phyloP scores from a whole-genome alignment of 2,888 invertebrate species.

The Listrodromus nycthemerus region DNA sequence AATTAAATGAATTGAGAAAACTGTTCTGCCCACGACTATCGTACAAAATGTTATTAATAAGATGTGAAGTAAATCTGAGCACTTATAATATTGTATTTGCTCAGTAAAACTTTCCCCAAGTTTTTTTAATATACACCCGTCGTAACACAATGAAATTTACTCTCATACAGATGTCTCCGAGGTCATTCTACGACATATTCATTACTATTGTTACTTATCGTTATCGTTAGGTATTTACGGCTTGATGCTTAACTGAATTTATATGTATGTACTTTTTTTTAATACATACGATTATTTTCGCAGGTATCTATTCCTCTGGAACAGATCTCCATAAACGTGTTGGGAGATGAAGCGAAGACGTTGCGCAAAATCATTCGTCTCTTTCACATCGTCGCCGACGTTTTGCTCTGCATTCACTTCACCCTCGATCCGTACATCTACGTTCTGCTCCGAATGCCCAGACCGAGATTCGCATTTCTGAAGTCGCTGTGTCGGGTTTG shows the following conservation, averaged over 20 bases:
- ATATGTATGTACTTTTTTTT: constrained; percentile 48
- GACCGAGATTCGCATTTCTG: constrained; percentile 79
- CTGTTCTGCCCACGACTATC: too few relatives aligned
- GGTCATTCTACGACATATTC: not conserved
- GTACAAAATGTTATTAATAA: too few relatives aligned
- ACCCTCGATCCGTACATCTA: constrained; percentile 94
- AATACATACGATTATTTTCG: constrained; percentile 65
- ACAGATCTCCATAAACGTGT: constrained; percentile 82
- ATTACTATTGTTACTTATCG: not conserved
- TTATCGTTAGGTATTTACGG: not conserved
- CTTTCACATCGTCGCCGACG: constrained; percentile 88
- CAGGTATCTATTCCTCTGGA: constrained; percentile 89
- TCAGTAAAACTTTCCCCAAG: too few relatives aligned
- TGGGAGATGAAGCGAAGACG: constrained; percentile 65
- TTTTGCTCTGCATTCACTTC: constrained; percentile 92
- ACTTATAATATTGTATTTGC: too few relatives aligned
- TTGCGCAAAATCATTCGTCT: constrained; percentile 77
- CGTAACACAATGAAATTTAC: too few relatives aligned
- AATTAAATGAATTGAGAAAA: too few relatives aligned
- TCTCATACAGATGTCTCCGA: too few relatives aligned
- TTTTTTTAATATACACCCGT: too few relatives aligned
- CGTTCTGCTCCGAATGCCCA: constrained; percentile 88
- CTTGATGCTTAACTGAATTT: constrained; percentile 35
- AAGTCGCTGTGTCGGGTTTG: constrained; percentile 81
- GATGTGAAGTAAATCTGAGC: too few relatives aligned